Percentiles rank a stretch among this genome's conserved stretches.
These are phyloP conservation scores for Euplexia lucipara DNA, from an alignment of 2,888 invertebrate species.

Conservation along the genomic window DNA sequence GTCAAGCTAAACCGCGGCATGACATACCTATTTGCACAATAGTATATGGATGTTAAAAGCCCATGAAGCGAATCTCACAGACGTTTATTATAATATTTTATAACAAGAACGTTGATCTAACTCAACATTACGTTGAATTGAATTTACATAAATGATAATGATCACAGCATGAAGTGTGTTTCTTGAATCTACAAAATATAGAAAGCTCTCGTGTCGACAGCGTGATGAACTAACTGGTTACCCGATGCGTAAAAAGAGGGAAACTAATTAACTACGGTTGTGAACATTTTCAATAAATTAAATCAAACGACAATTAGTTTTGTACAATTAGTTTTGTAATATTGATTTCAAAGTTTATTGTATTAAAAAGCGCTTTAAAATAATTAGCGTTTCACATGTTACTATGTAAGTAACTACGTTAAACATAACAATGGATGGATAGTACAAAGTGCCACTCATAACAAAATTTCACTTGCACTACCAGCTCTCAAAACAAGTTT, in stretches of 20 bases:
- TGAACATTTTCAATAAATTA: no score
- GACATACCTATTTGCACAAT: conserved; percentile 31
- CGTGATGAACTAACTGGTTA: no score
- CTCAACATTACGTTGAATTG: neutral
- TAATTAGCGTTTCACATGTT: neutral
- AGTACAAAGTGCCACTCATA: neutral
- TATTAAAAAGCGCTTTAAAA: neutral
- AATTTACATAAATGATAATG: neutral
- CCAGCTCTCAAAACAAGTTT: conserved; percentile 15
- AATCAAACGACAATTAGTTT: neutral
- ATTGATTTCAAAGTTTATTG: no score
- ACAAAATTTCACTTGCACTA: conserved; percentile 10
- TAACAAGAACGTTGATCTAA: neutral
- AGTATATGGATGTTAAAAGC: conserved; percentile 9
- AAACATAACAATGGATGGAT: neutral
- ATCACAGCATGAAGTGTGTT: neutral
- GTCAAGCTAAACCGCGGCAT: conserved; percentile 20
- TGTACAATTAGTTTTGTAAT: neutral
- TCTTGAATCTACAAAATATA: neutral
- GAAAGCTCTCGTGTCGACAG: no score
- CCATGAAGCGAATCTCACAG: conserved; percentile 1
- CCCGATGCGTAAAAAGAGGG: no score
- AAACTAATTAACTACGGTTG: no score
- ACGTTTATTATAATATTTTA: conserved; percentile 10
- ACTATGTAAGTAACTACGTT: neutral